These are phyloP conservation scores for Molanna angustata DNA, from an alignment of 2,888 invertebrate genomes.

Conservation along the genomic window DNA sequence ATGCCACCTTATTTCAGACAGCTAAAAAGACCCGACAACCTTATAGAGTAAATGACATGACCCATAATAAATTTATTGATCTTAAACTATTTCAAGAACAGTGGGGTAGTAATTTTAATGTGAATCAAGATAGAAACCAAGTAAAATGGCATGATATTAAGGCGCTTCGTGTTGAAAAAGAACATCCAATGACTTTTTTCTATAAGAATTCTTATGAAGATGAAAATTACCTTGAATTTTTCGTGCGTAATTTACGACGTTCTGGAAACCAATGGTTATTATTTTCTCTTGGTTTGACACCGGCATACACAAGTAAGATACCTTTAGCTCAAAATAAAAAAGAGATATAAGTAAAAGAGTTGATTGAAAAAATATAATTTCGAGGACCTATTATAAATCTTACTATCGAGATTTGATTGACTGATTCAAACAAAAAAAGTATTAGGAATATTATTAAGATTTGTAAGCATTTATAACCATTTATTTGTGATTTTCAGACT, in stretches of 20 bases:
- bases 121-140: conserved; percentile 1
- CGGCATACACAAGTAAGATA: not conserved
- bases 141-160: not conserved
- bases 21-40: not conserved
- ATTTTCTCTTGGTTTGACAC: not conserved
- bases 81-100: conserved; percentile 26
- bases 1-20: not conserved
- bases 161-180: not conserved
- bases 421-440: no score
- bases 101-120: conserved; percentile 17
- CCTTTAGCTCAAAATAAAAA: not conserved
- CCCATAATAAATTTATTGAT: conserved; percentile 23
- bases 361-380: not conserved
- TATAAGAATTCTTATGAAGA: not conserved
- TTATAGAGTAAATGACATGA: conserved; percentile 10
- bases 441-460: no score
- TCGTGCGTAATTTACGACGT: not conserved
- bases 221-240: not conserved
- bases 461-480: no score
- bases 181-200: not conserved
- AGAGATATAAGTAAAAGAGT: not conserved
- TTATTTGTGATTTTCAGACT: no score
- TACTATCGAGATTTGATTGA: no score
- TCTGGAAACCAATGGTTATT: not conserved
- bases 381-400: not conserved